Evolutionary conservation across 2,888 invertebrate genomes (phyloP).

Genomic region (Hypomecis atomaria): DNA sequence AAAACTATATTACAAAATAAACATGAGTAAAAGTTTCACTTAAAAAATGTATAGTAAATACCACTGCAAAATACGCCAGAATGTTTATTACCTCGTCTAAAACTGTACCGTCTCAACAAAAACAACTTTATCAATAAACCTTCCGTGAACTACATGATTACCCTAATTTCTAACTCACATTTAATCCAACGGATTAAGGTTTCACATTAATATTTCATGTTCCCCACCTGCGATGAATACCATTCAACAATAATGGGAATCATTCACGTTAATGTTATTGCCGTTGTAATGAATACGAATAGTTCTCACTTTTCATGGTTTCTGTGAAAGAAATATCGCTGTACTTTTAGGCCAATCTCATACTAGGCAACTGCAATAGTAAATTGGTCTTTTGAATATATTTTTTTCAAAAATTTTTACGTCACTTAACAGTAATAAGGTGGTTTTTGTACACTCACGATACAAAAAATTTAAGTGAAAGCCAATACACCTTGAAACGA

Average conservation of each 20-base stretch:
- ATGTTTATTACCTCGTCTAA: too few relatives aligned
- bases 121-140: neutral
- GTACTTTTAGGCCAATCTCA: neutral
- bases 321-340: neutral
- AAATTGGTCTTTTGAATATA: too few relatives aligned
- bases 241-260: conserved; percentile 6
- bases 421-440: too few relatives aligned
- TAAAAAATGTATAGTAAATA: neutral
- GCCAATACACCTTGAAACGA: too few relatives aligned
- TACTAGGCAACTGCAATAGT: neutral
- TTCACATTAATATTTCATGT: conserved; percentile 10
- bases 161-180: neutral
- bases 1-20: too few relatives aligned
- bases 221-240: conserved; percentile 18
- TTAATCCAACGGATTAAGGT: neutral
- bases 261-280: conserved; percentile 12
- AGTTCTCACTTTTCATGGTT: conserved; percentile 14
- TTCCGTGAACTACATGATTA: conserved; percentile 4
- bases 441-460: too few relatives aligned
- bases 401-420: too few relatives aligned
- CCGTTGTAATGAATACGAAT: conserved; percentile 20
- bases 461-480: too few relatives aligned
- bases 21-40: too few relatives aligned
- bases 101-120: neutral
- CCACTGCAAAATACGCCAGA: neutral